phyloP scores from a whole-genome alignment of 30 jellyfish, hydroid and myxozoan genomes.

The Cassiopea xamachana region DNA sequence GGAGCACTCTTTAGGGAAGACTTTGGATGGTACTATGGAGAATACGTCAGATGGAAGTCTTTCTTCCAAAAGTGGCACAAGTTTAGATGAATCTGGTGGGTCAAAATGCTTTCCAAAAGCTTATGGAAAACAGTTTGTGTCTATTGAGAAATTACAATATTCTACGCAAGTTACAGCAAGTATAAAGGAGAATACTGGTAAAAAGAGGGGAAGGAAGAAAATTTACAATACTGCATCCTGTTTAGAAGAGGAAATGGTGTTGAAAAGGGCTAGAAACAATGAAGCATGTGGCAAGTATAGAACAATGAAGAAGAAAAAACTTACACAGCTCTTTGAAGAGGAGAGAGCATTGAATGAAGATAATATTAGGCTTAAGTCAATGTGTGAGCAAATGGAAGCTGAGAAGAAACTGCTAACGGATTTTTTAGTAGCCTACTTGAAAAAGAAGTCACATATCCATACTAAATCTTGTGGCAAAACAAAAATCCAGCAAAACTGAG shows the following conservation, averaged over 20 bases:
- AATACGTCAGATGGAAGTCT: not conserved
- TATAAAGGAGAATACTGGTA: constrained; percentile 65
- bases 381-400: constrained; percentile 40
- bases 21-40: not conserved
- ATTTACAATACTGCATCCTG: constrained; percentile 32
- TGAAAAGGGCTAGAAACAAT: constrained; percentile 66
- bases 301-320: constrained; percentile 41
- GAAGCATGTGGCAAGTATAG: constrained; percentile 68
- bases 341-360: constrained; percentile 29
- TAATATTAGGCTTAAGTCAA: constrained; percentile 21
- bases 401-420: constrained; percentile 46
- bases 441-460: not conserved
- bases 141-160: constrained; percentile 3
- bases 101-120: not conserved
- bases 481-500: not conserved
- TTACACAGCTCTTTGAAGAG: constrained; percentile 44
- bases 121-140: not conserved
- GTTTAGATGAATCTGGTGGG: not conserved
- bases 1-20: not conserved
- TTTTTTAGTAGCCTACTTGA: constrained; percentile 4
- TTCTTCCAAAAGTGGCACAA: not conserved
- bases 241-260: constrained; percentile 40
- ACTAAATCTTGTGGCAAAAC: not conserved
- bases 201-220: constrained; percentile 73
- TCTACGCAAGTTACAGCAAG: constrained; percentile 24